phyloP scores from a whole-genome alignment of 2,797 vertebrate species.

The Pempheris klunzingeri region DNA sequence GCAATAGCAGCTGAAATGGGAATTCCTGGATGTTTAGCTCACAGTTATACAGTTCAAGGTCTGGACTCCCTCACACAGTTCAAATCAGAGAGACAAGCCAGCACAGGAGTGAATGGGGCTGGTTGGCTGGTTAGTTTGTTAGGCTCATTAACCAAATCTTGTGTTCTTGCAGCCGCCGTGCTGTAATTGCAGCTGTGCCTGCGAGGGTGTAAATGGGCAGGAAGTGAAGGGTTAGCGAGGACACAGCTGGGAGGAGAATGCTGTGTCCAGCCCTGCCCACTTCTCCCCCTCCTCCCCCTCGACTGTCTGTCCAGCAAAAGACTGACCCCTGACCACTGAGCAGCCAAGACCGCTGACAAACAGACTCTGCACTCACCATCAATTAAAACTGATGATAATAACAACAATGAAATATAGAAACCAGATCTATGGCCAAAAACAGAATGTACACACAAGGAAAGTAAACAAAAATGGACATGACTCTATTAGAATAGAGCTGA shows the following conservation, averaged over 20 bases:
- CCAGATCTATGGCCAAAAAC: background rate
- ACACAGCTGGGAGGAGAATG: conserved; percentile 73
- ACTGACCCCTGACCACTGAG: conserved; percentile 55
- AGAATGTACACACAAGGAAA: background rate
- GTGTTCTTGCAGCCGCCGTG: conserved; percentile 35
- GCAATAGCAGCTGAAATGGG: conserved; percentile 35
- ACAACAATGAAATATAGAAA: background rate
- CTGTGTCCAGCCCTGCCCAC: conserved; percentile 43
- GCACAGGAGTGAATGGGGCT: conserved; percentile 22
- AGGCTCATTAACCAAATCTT: conserved; percentile 64
- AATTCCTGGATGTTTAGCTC: conserved; percentile 76
- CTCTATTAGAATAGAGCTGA: background rate
- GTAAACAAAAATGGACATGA: background rate
- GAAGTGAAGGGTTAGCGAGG: conserved; percentile 75
- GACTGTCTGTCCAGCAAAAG: conserved; percentile 50
- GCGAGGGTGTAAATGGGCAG: conserved; percentile 70
- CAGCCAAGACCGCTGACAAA: conserved; percentile 57
- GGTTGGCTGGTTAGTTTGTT: conserved; percentile 41
- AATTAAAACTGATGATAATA: background rate
- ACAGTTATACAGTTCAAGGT: conserved; percentile 59
- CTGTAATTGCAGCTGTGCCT: conserved; percentile 71
- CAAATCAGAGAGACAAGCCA: conserved; percentile 29
- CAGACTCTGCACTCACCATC: conserved; percentile 17
- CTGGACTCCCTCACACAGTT: conserved; percentile 54
- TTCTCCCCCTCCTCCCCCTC: conserved; percentile 21